A percentile compares a stretch with the other conserved stretches of the same genome.
phyloP scores from a whole-genome alignment of 2,113 vertebrate genomes.

The Trochalopteron elliotii region DNA sequence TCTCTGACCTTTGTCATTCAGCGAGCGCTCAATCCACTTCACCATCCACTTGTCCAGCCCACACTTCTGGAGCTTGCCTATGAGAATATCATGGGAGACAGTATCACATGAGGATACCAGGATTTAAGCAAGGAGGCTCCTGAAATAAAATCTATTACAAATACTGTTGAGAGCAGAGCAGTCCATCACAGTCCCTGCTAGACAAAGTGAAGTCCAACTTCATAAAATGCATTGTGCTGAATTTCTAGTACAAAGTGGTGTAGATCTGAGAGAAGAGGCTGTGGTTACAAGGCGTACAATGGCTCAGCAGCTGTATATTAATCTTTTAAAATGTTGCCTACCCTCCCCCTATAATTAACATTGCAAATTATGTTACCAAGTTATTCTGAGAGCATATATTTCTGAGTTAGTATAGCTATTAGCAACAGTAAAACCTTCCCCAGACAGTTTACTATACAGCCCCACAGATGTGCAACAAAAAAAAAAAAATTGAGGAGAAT shows the following conservation, averaged over 20 bases:
- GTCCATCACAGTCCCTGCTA: not conserved
- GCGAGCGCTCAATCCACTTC: not conserved
- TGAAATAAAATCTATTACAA: not conserved
- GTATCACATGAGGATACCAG: not conserved
- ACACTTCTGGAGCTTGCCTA: not conserved
- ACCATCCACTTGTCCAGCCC: not conserved
- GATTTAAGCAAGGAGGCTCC: not conserved
- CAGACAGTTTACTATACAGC: not conserved
- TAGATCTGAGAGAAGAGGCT: not conserved
- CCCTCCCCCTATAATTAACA: not conserved
- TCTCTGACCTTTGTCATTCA: not conserved
- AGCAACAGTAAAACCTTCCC: not conserved
- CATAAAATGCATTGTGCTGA: not conserved
- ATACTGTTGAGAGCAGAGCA: not conserved
- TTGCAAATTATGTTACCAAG: not conserved
- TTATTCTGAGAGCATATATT: not conserved
- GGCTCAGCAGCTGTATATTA: not conserved
- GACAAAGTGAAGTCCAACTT: not conserved
- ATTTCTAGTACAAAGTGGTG: not conserved
- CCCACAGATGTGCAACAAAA: not conserved
- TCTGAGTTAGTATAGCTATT: not conserved
- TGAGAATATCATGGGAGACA: not conserved
- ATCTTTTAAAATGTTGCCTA: not conserved
- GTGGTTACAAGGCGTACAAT: not conserved
- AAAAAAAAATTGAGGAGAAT: not conserved